Base-by-base conservation (phyloP, 30 jellyfish, hydroid and myxozoan genomes). In the Mastigias papua region DNA sequence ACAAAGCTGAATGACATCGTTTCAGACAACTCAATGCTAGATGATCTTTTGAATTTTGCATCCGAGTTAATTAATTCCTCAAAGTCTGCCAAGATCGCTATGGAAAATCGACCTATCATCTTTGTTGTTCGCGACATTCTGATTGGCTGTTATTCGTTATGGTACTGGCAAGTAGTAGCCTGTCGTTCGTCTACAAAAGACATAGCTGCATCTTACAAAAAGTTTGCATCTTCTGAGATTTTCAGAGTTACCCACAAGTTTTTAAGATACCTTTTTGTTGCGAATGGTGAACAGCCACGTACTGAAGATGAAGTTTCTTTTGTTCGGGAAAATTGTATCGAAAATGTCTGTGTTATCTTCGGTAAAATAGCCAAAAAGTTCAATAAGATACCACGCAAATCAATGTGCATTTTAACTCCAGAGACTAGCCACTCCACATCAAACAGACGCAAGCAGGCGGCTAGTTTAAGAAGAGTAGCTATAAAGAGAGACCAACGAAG, bases 201-300 rank as follows among this genome's bases (percentile, higher is more conserved):
- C 21, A 69, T 79, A 9, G 63, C 69, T 26, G 16, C 63, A 27
- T 34, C 21, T 21, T 79, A 66, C 58, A 79, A 48, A 64, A 33
- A 73, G 48, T 79, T 79, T 66, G 80, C 73, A 9, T 33, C 90
- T 2, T 62, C 90, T 15, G 90, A 79, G 46, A 37, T 79, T 33
- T 66, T 79, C 71, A 79, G 42, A 66, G 29, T 63, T 57, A 61
- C 90, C 13, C 81, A 79, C 1, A 64, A 48, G 27, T 33, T 33
- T 66, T 35, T 42, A 22, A 62, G 69, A 37, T 0, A 19, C 29
- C 67, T 79, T 28, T 46, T 73, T 15, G 51, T 16, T 31, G 34
- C 23, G 1, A 31, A 34, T 22, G 25, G n/a, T 3, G 32, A 48
- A 16, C 31, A 51, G n/a, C 16, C 34, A 17, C 37, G n/a, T 15